Evolutionary conservation across 2,797 vertebrate species (phyloP).

Genomic region (Vespertilio murinus): DNA sequence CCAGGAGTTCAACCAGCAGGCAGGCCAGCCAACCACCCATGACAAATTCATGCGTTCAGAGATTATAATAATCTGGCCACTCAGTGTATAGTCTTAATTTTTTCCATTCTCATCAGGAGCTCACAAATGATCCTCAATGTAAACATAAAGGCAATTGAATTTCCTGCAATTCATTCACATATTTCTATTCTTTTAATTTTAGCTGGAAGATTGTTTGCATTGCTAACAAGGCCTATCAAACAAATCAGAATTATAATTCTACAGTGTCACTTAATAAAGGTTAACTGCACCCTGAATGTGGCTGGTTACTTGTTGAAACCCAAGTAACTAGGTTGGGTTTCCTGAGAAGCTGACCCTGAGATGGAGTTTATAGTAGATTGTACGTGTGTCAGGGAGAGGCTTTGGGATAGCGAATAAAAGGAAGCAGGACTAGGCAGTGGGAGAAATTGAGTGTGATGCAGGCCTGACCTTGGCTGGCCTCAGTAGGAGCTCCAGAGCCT

Average conservation of each 20-base stretch:
- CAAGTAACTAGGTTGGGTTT: not conserved
- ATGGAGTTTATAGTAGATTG: not conserved
- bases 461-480: not conserved
- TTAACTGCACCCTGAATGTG: not conserved
- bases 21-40: no score
- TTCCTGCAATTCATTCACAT: not conserved
- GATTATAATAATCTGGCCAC: no score
- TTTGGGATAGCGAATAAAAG: not conserved
- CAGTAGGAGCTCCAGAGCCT: not conserved
- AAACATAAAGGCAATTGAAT: not conserved
- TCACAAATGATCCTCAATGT: not conserved
- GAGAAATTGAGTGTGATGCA: not conserved
- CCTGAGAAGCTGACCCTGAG: not conserved
- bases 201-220: not conserved
- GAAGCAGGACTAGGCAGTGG: not conserved
- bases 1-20: no score
- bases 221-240: not conserved
- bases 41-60: no score
- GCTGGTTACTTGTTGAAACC: not conserved
- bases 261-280: not conserved
- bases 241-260: not conserved
- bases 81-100: not conserved
- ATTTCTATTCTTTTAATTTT: not conserved
- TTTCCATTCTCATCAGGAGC: not conserved
- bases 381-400: not conserved